phyloP scores from a whole-genome alignment of 1,140 invertebrate genomes.

The Drosophila quadrilineata region DNA sequence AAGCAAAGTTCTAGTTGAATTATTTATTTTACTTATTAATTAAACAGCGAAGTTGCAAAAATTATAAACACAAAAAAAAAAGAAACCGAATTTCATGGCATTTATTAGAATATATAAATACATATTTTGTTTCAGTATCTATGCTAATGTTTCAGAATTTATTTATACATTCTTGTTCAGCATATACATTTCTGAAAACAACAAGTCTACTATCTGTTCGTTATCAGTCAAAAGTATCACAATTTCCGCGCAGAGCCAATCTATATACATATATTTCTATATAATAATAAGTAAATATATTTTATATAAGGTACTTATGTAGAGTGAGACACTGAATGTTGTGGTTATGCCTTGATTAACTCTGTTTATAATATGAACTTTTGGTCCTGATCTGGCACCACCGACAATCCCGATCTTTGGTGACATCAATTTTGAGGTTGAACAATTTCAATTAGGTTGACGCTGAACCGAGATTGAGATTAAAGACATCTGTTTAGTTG shows the following conservation, averaged over 20 bases:
- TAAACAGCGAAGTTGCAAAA: too few species aligned
- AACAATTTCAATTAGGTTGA: slow-evolving; percentile 53
- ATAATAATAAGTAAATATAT: neutral
- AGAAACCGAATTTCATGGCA: too few species aligned
- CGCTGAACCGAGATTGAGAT: slow-evolving; percentile 41
- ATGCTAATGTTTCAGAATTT: slow-evolving; percentile 20
- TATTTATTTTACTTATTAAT: too few species aligned
- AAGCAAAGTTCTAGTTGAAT: too few species aligned
- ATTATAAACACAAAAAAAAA: too few species aligned
- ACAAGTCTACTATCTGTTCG: neutral
- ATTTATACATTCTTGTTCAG: neutral
- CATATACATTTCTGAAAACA: neutral
- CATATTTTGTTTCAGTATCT: too few species aligned
- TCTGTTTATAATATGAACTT: slow-evolving; percentile 31
- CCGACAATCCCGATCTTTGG: slow-evolving; percentile 47
- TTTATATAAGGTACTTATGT: slow-evolving; percentile 23
- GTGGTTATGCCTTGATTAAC: slow-evolving; percentile 25
- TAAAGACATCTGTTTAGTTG: slow-evolving; percentile 33
- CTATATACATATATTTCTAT: neutral
- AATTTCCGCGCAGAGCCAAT: slow-evolving; percentile 4
- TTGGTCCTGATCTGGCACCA: slow-evolving; percentile 34
- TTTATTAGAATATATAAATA: too few species aligned
- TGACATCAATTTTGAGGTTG: slow-evolving; percentile 53
- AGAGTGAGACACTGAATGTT: slow-evolving; percentile 22
- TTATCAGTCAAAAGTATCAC: slow-evolving; percentile 12